These are phyloP conservation scores for Lasius platythorax DNA, from an alignment of 2,888 invertebrate species.

Conservation along the genomic window DNA sequence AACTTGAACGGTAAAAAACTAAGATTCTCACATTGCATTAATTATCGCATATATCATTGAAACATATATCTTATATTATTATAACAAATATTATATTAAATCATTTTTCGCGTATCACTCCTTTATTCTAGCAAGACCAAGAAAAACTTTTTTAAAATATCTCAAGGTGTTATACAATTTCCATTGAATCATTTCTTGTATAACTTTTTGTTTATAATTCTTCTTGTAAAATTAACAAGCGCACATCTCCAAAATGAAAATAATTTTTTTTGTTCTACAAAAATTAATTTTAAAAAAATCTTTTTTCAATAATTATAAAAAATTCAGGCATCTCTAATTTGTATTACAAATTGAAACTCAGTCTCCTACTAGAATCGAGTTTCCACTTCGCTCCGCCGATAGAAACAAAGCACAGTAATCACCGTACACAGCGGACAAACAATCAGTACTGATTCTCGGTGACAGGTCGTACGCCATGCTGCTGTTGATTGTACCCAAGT, in stretches of 20 bases:
- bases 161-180: neutral
- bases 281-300: neutral
- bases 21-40: conserved; percentile 1
- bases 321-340: neutral
- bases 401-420: neutral
- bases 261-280: neutral
- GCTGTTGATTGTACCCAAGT: conserved; percentile 49
- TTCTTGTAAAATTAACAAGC: neutral
- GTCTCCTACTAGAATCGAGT: neutral
- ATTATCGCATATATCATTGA: neutral
- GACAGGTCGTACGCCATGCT: conserved; percentile 78
- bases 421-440: neutral
- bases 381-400: neutral
- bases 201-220: neutral
- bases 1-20: neutral
- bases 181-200: neutral
- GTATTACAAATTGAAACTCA: neutral
- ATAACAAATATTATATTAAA: conserved; percentile 22
- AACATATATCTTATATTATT: conserved; percentile 6
- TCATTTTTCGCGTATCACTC: neutral
- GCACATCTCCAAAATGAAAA: neutral
- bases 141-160: neutral
- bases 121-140: neutral
- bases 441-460: conserved; percentile 76
- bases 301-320: neutral